Conservation (phyloP, 2,888 invertebrate genomes). For the Nomada flava region DNA sequence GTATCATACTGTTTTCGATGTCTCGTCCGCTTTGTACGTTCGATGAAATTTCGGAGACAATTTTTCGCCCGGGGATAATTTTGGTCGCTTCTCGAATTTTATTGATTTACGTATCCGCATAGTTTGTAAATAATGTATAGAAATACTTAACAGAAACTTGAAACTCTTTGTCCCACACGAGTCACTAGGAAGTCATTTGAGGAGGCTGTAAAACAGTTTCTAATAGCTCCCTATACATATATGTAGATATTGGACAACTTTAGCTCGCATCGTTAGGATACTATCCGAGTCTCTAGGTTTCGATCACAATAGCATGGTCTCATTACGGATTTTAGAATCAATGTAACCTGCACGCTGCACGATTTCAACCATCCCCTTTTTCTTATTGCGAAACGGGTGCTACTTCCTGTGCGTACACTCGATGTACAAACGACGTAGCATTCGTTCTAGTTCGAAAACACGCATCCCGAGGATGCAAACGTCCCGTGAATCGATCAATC, state of each 20-base stretch:
- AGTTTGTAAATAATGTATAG: constrained; percentile 45
- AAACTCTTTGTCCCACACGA: background rate
- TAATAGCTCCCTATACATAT: background rate
- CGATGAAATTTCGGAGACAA: background rate
- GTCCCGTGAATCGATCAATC: too few relatives aligned
- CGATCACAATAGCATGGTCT: constrained; percentile 80
- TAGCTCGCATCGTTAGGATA: constrained; percentile 53
- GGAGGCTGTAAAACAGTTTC: background rate
- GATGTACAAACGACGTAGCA: background rate
- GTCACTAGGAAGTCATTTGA: background rate
- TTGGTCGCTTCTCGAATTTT: background rate
- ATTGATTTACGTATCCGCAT: constrained; percentile 1
- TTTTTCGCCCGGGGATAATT: background rate
- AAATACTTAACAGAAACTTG: background rate
- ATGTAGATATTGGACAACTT: background rate
- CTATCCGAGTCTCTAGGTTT: constrained; percentile 45
- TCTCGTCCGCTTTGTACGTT: constrained; percentile 17
- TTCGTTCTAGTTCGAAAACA: constrained; percentile 13
- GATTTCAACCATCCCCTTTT: constrained; percentile 55
- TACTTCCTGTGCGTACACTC: background rate
- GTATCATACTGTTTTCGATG: background rate
- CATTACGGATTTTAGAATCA: constrained; percentile 78
- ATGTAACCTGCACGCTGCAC: constrained; percentile 76
- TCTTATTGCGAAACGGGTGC: constrained; percentile 17
- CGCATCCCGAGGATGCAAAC: constrained; percentile 1